Evolutionary conservation across 2,113 vertebrate genomes (phyloP), one percentile per base, ranked within the genome.

Genomic region (Labeo catla): DNA sequence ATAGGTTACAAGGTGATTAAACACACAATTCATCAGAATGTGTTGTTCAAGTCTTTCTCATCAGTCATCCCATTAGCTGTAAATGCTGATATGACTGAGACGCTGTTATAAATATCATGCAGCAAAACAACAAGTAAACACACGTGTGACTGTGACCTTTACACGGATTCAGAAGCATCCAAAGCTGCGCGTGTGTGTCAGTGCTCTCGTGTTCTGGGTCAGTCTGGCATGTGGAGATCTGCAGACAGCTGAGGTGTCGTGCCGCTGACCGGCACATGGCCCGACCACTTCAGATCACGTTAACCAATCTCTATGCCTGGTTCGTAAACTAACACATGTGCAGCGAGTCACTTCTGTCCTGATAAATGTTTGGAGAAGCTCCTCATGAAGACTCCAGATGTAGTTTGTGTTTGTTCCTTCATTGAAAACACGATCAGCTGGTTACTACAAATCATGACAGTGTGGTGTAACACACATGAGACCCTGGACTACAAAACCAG

Each of bases 41-140:
- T 5, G 19, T 59, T 59, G 6, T 59, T 59, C 8, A 59, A 57
- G 8, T 59, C 57, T 61, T 61, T 61, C 8, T n/a, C 1, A 3
- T 61, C 2, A 59, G 54, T 59, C 50, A 5, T 36, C 34, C 13
- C 39, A 72, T 43, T 16, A 12, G 70, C 70, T 74, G 43, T 39
- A 21, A 45, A 43, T 8, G 2, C 39, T 45, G 39, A 74, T 12
- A 13, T 49, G 43, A 43, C 47, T n/a, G 4, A 65, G 10, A 65
- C 63, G 23, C 57, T 59, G 59, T 61, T 47, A 74, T 74, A 47
- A 49, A 74, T 49, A 74, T 23, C 72, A 3, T 13, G 21, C 72
- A 74, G 21, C 39, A 13, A 21, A n/a, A n/a, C 52, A 21, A 84
- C 49, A 83, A 23, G 76, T 70, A 86, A 43, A 81, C 73, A 66